Evolutionary conservation across 2,797 vertebrate species (phyloP), one percentile per base, ranked within the genome.

Genomic region (Ptychadena robeensis): DNA sequence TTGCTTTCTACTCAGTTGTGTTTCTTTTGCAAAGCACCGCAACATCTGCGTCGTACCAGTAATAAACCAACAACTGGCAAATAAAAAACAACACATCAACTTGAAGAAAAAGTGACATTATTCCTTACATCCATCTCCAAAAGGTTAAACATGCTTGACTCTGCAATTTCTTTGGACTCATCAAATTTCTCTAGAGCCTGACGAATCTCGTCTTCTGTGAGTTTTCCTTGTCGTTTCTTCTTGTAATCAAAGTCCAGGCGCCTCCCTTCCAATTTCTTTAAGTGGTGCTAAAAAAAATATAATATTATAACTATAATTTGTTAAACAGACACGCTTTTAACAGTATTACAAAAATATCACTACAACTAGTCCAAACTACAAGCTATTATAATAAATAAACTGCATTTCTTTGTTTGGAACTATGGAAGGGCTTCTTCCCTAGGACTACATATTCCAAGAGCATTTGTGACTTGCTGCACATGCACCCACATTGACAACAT

Each of bases 211-310:
- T 99, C 97, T 0, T 99, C 98, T 2, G 94, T 96, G 82, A 98
- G 93, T 89, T 97, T 99, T 87, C 96, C 96, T 90, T 98, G 97
- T n/a, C 97, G 96, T 89, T 99, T 99, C 94, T 99, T 99, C 91
- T 99, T 99, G 86, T 99, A 99, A 89, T 99, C 98, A 81, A 99
- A 99, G 93, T 99, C 98, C 89, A 99, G 89, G 74, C 98, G 96
- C 7, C 98, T 93, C 11, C 98, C 97, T 85, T 99, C 93, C 90
- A 99, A 84, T 88, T 99, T 99, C 92, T 99, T 99, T 86, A 99
- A 92, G 87, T 99, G 97, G 87, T 99, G 98, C 98, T 99, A 89
- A 78, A 89, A 88, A 82, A 48, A 27, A 7, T 4, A 53, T 18
- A n/a, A 22, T 22, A 53, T 6, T 48, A 22, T 48, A 48, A 48